Percentiles rank a stretch among this genome's conserved stretches.
Evolutionary conservation across 2,797 vertebrate genomes (phyloP).

Genomic region (Sparidentex hasta): DNA sequence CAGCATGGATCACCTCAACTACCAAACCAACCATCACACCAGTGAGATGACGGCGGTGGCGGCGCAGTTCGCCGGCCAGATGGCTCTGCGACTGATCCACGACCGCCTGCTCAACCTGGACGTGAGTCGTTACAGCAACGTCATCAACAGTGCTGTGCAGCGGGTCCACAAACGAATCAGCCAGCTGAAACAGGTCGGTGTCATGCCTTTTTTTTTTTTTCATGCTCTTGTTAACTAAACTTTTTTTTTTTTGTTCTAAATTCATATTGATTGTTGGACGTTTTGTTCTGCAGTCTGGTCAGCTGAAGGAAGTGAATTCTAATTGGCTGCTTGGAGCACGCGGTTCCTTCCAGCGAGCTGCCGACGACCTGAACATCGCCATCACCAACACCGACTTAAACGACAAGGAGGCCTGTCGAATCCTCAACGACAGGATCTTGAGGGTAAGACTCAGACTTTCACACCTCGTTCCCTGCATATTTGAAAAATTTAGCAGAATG

Average conservation of each 20-base stretch:
- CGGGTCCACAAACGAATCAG: neutral
- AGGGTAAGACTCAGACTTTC: slow-evolving; percentile 77
- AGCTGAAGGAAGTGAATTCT: slow-evolving; percentile 74
- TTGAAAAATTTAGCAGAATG: neutral
- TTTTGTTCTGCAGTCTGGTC: slow-evolving; percentile 38
- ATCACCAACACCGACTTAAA: slow-evolving; percentile 82
- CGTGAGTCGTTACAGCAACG: slow-evolving; percentile 75
- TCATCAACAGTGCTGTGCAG: slow-evolving; percentile 18
- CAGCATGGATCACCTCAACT: slow-evolving; percentile 67
- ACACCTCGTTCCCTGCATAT: neutral
- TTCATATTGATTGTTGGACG: neutral
- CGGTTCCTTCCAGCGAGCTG: slow-evolving; percentile 87
- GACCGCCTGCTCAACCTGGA: slow-evolving; percentile 89
- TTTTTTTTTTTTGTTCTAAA: neutral
- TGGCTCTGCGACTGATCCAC: slow-evolving; percentile 89
- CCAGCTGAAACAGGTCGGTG: slow-evolving; percentile 40
- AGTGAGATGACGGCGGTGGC: slow-evolving; percentile 64
- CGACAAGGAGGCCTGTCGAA: slow-evolving; percentile 84
- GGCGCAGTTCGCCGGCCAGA: slow-evolving; percentile 89
- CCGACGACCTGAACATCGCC: slow-evolving; percentile 56
- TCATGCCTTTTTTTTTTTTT: neutral
- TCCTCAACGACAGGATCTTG: slow-evolving; percentile 93
- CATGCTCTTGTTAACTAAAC: too few species aligned
- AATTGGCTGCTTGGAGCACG: slow-evolving; percentile 87
- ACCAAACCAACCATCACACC: slow-evolving; percentile 40